Evolutionary conservation across 2,113 vertebrate species (phyloP), one percentile per base, ranked within the genome.

Genomic region (Neomonachus schauinslandi): DNA sequence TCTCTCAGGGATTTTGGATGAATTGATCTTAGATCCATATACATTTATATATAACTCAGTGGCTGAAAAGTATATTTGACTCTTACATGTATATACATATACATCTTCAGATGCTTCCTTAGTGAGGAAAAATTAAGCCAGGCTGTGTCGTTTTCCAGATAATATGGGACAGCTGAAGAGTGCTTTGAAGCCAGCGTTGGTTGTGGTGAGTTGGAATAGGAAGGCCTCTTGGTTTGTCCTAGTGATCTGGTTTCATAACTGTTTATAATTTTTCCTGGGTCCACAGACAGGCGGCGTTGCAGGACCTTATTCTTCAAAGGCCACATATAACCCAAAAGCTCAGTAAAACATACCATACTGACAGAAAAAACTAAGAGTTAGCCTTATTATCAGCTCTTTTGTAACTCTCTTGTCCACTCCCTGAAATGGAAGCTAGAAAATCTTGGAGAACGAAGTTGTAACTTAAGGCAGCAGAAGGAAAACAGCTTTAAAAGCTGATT

Each of bases 171-270:
- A 87, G 28, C 49, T 61, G 28, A 63, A 84, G 61, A 16, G 82
- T 65, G 36, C 65, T 87, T 86, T 79, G 85, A 65, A 97, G 55
- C 63, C 26, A 72, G 84, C 57, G 26, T 92, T 79, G 87, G 46
- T 83, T 74, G 85, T 94, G 95, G 71, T 94, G 97, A 97, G 89
- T 89, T 89, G 71, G 90, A 94, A 53, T 95, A 94, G 92, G 69
- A 94, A 98, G 97, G 96, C 95, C 97, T 97, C 82, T 89, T 79
- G 89, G 89, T 97, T 87, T 98, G 98, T 97, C 96, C 98, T 96
- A 98, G 97, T 98, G 98, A 96, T 98, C 98, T 97, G 98, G 97
- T 98, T 98, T 98, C 98, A 85, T 98, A 98, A 98, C 94, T 97
- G 89, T 86, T 96, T 65, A 57, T 92, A 59, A 57, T 96, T 98